Base-by-base conservation (phyloP, 2,113 vertebrate genomes). In the Passer montanus region DNA sequence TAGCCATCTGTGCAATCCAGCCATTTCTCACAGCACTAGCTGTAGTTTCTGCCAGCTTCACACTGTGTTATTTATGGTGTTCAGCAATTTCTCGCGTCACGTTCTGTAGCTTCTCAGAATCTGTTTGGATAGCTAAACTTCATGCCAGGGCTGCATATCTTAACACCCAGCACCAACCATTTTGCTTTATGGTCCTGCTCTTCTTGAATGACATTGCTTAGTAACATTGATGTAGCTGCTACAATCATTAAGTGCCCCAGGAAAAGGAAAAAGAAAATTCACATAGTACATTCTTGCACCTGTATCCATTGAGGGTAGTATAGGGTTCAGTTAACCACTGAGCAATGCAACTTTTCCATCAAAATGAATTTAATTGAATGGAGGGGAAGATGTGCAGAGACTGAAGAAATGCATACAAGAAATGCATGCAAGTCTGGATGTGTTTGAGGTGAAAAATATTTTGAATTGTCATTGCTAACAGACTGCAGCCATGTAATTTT, bases 41-140 rank as follows among this genome's bases (percentile, higher is more conserved):
- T 76, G 35, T 73, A 89, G 77, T 24, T 93, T 93, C 39, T 86
- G 63, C 94, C 94, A 96, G 55, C 46, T 77, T 53, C 90, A 89
- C 66, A 53, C 87, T 93, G 81, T 66, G 77, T 89, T 95, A 84
- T 87, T 91, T 91, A 68, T 82, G 85, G 53, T 49, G 60, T 82
- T 93, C 81, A 89, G 81, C 74, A 81, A 84, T 93, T 87, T 87
- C 39, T 87, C 85, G 81, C 35, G 19, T 90, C 69, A 89, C 4
- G 15, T 82, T 91, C 69, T 59, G 15, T 67, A 58, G 78, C 79
- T 93, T 78, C 60, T 67, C 52, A 33, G 58, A 56, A 62, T 41
- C 79, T 90, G 52, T 88, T 86, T 47, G 13, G 52, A 53, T 28
- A 79, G 53, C 27, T 83, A 56, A 76, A 52, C 24, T 44, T 94